phyloP scores from a whole-genome alignment of 2,113 vertebrate genomes.

The Ameiurus melas region DNA sequence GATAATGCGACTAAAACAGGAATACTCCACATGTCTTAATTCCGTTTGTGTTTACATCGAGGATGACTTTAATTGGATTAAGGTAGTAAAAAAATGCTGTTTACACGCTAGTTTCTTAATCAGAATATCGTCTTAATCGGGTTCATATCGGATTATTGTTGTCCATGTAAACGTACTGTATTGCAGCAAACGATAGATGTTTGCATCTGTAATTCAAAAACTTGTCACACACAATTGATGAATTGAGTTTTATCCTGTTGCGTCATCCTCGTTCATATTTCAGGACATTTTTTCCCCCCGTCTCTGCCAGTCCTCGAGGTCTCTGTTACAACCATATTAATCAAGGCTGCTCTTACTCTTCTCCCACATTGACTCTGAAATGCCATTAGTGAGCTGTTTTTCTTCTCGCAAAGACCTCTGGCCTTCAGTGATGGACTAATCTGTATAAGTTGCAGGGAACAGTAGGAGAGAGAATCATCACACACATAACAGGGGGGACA shows the following conservation, averaged over 20 bases:
- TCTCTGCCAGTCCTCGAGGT: background rate
- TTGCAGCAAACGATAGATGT: background rate
- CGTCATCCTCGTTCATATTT: constrained; percentile 34
- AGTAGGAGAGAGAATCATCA: constrained; percentile 23
- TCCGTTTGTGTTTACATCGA: too few species aligned
- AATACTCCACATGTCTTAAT: too few species aligned
- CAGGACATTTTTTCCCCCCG: constrained; percentile 6
- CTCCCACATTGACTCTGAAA: constrained; percentile 36
- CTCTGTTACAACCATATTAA: constrained; percentile 49
- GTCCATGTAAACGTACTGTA: background rate
- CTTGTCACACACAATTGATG: constrained; percentile 2
- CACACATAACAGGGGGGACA: constrained; percentile 29
- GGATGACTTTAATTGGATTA: too few species aligned
- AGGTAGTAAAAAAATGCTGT: too few species aligned
- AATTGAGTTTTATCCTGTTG: constrained; percentile 43
- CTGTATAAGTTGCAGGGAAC: constrained; percentile 16
- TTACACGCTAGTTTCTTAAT: too few species aligned
- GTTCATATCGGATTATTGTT: too few species aligned
- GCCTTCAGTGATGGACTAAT: constrained; percentile 41
- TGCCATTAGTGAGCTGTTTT: constrained; percentile 39
- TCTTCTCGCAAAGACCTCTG: constrained; percentile 23
- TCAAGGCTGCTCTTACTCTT: constrained; percentile 24
- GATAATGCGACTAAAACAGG: too few species aligned
- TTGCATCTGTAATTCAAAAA: background rate
- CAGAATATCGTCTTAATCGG: too few species aligned